A percentile compares a stretch with the other conserved stretches of the same genome.
These are phyloP conservation scores for Eubasilissa regina DNA, from an alignment of 1,140 invertebrate genomes.

Conservation along the genomic window DNA sequence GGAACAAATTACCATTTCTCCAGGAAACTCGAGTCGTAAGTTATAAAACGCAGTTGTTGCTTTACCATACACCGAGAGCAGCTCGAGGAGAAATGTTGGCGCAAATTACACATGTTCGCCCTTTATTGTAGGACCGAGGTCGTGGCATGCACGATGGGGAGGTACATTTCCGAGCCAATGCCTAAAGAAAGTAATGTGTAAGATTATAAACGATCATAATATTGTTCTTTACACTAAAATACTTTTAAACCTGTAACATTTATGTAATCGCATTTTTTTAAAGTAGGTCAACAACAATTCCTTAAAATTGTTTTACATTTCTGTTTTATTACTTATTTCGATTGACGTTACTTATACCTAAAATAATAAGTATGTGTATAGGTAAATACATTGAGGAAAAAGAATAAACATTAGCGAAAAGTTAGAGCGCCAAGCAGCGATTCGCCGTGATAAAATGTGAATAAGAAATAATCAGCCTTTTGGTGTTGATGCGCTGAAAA, in stretches of 20 bases:
- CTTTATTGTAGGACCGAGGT: neutral
- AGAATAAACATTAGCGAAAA: neutral
- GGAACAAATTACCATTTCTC: slow-evolving; percentile 46
- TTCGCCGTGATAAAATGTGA: neutral
- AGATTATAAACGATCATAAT: too few species aligned
- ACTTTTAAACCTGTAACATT: too few species aligned
- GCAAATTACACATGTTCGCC: slow-evolving; percentile 37
- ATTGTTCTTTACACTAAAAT: too few species aligned
- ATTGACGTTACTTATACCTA: too few species aligned
- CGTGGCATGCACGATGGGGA: neutral
- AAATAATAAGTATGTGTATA: too few species aligned
- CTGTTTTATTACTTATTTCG: too few species aligned
- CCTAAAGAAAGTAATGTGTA: neutral
- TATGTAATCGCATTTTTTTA: too few species aligned
- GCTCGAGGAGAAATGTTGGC: slow-evolving; percentile 22
- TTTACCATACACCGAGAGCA: neutral
- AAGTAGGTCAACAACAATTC: too few species aligned
- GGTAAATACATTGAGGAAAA: neutral
- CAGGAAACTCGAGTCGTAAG: slow-evolving; percentile 38
- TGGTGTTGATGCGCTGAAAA: slow-evolving; percentile 18
- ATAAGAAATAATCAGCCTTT: neutral
- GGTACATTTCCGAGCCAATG: neutral
- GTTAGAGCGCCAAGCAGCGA: too few species aligned
- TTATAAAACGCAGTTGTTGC: slow-evolving; percentile 40
- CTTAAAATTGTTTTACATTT: too few species aligned